Evolutionary conservation across 2,113 vertebrate genomes (phyloP).

Genomic region (Pelmatolapia mariae): DNA sequence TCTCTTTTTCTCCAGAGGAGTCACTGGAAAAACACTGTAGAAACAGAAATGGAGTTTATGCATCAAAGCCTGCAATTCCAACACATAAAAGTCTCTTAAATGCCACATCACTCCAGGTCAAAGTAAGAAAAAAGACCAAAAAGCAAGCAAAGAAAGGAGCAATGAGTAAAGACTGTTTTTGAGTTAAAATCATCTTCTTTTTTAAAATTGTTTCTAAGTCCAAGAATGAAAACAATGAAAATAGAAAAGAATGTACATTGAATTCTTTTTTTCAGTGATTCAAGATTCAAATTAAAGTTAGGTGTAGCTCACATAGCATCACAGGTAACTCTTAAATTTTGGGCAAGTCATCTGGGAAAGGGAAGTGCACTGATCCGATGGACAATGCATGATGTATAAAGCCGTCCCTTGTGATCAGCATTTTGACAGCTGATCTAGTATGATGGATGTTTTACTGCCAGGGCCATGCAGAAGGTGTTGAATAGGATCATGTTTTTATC

Average conservation of each 20-base stretch:
- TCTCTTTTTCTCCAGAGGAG: neutral
- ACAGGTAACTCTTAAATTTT: neutral
- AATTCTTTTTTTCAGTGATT: neutral
- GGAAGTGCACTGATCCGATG: constrained; percentile 19
- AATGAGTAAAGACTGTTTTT: neutral
- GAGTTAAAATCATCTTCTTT: neutral
- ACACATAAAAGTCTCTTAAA: neutral
- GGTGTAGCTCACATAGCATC: neutral
- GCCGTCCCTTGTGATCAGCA: constrained; percentile 33
- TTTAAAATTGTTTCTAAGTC: neutral
- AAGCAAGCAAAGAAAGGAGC: neutral
- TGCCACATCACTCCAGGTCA: neutral
- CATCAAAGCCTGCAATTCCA: neutral
- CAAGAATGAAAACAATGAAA: neutral
- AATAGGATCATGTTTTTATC: neutral
- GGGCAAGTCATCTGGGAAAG: neutral
- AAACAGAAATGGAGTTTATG: neutral
- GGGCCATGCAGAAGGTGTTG: neutral
- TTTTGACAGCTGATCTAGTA: constrained; percentile 50
- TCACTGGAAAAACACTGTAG: neutral
- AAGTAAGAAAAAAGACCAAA: neutral
- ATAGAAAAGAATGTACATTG: neutral
- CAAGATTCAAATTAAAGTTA: neutral
- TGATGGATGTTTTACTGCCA: constrained; percentile 55
- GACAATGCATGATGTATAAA: constrained; percentile 15